Conservation (phyloP, 2,888 invertebrate genomes). For the Cheilosia soror region DNA sequence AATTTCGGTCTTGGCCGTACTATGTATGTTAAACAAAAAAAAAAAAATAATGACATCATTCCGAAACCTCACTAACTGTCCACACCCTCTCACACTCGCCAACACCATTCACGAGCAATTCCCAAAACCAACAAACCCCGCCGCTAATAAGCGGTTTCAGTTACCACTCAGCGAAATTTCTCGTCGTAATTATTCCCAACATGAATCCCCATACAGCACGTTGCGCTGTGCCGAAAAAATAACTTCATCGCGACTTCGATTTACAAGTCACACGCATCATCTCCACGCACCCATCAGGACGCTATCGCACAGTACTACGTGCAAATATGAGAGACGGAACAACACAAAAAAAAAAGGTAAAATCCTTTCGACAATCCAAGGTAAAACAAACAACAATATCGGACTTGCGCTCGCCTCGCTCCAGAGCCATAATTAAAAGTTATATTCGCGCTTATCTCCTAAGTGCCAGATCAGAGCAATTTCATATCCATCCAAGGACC, state of each 20-base stretch:
- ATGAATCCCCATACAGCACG: conserved; percentile 17
- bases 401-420: conserved; percentile 39
- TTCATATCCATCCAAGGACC: conserved; percentile 28
- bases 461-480: conserved; percentile 69
- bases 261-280: conserved; percentile 66
- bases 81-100: conserved; percentile 40
- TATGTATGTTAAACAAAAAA: too few relatives aligned
- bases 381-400: conserved; percentile 65
- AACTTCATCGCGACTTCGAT: conserved; percentile 58
- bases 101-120: conserved; percentile 10
- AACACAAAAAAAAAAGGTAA: neutral
- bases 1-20: too few relatives aligned
- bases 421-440: conserved; percentile 69
- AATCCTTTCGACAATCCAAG: neutral
- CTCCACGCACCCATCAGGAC: conserved; percentile 21
- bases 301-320: neutral
- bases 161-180: neutral
- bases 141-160: conserved; percentile 51
- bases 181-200: conserved; percentile 30
- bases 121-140: conserved; percentile 47
- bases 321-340: conserved; percentile 19
- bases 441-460: conserved; percentile 72
- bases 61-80: conserved; percentile 22
- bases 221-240: conserved; percentile 53
- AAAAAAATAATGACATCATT: conserved; percentile 37